Evolutionary conservation across 2,888 invertebrate species (phyloP), one percentile per base, ranked within the genome.

Genomic region (Trimorus sp.): DNA sequence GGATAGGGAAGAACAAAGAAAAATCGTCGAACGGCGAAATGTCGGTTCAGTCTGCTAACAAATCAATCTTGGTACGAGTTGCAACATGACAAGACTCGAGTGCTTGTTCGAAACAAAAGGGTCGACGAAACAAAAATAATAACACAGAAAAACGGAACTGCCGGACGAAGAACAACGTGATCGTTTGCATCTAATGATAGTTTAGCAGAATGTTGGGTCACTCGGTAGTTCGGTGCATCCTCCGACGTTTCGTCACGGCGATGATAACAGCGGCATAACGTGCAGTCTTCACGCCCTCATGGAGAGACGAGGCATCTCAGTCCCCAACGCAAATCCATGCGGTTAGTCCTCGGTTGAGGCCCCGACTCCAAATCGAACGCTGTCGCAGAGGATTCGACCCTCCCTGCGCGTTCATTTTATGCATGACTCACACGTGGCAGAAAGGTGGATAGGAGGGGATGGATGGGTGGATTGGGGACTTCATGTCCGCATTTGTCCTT

Each of bases 311-410:
- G 84, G 80, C 78, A 83, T 75, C 81, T 79, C 83, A 84, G 58
- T 85, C 76, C 85, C 85, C 86, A 85, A 87, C 85, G 84, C 86
- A 88, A 85, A 85, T 87, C 89, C 89, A 89, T 89, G 89, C 89
- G 83, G 87, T 89, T 89, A 89, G 87, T 89, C 85, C 83, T 86
- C 81, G 83, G 79, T 73, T 84, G 83, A 85, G 84, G 81, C 84
- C 83, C 83, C 83, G 80, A 84, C 80, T 84, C 79, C 66, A 82
- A 77, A 80, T 78, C 71, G 65, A 83, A 36, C 65, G 75, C 75
- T 45, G 77, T 75, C 69, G 83, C 77, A 66, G 65, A 79, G 77
- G 77, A 73, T 76, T 77, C 51, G 56, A 75, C 76, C 76, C 79
- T 76, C 74, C 77, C 83, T 87, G 81, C 84, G 80, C 82, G 83